phyloP scores from a whole-genome alignment of 2,797 vertebrate species.

The Macrochelys suwanniensis region DNA sequence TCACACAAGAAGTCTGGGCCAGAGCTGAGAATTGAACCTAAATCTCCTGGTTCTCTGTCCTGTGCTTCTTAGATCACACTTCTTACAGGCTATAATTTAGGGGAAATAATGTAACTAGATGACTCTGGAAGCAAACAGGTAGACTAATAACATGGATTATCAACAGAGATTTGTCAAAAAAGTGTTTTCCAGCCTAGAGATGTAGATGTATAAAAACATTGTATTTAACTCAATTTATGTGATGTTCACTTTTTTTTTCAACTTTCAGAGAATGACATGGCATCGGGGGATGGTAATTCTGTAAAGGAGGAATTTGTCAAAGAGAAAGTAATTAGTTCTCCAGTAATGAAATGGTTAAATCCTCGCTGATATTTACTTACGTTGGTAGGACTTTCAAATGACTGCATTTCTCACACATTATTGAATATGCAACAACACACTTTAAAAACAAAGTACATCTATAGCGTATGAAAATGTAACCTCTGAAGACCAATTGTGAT shows the following conservation, averaged over 20 bases:
- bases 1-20: background rate
- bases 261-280: conserved; percentile 87
- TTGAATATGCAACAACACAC: conserved; percentile 66
- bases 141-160: background rate
- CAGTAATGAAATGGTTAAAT: conserved; percentile 87
- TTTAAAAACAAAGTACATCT: conserved; percentile 70
- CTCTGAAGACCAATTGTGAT: conserved; percentile 68
- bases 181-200: background rate
- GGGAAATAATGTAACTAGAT: background rate
- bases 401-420: conserved; percentile 54
- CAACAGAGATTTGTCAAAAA: background rate
- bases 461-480: conserved; percentile 61
- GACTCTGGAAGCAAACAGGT: background rate
- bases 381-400: conserved; percentile 41
- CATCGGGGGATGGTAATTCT: conserved; percentile 90
- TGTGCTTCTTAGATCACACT: background rate
- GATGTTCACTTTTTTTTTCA: conserved; percentile 8
- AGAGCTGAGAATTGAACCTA: background rate
- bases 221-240: background rate
- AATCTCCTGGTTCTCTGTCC: background rate
- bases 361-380: conserved; percentile 89
- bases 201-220: background rate
- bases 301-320: conserved; percentile 83
- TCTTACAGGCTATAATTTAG: background rate
- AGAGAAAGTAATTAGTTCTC: conserved; percentile 78